Evolutionary conservation across 1,140 invertebrate species (phyloP).

Genomic region (Arctopsyche grandis): DNA sequence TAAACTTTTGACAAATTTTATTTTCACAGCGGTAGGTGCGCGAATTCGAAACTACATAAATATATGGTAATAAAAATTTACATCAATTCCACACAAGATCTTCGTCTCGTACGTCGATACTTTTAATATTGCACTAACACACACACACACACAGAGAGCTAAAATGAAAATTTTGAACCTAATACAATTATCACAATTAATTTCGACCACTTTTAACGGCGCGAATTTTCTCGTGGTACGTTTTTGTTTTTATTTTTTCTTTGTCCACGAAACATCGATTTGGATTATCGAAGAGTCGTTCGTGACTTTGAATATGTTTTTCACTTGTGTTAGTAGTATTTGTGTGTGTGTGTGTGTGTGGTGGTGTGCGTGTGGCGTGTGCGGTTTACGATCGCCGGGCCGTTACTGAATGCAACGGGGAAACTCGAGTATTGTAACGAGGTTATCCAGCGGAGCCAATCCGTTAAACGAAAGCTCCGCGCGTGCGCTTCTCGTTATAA

Average conservation of each 20-base stretch:
- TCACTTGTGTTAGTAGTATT: too few relatives aligned
- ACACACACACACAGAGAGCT: neutral
- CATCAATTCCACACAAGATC: too few relatives aligned
- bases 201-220: too few relatives aligned
- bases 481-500: constrained; percentile 24
- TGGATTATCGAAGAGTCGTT: too few relatives aligned
- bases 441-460: constrained; percentile 42
- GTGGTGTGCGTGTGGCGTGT: neutral
- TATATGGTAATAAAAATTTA: too few relatives aligned
- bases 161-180: neutral
- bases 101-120: too few relatives aligned
- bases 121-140: neutral
- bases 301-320: too few relatives aligned
- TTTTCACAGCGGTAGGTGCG: neutral
- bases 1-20: neutral
- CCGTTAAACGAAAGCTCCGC: constrained; percentile 29
- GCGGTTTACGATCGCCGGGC: neutral
- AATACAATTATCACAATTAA: too few relatives aligned
- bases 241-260: too few relatives aligned
- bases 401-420: constrained; percentile 44
- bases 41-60: neutral
- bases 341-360: neutral
- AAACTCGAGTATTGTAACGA: constrained; percentile 40
- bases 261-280: too few relatives aligned
- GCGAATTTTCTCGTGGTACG: too few relatives aligned